These are phyloP conservation scores for Rattus norvegicus DNA, from an alignment of 2,113 vertebrate species.

Conservation along the genomic window GRCr8 NC_086019.1:129294501-129295000, in stretches of 20 bases:
- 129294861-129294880: neutral
- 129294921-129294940: neutral
- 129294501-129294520: neutral
- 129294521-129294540: neutral
- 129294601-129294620: accelerated
- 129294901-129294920: neutral
- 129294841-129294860: neutral
- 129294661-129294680: accelerated
- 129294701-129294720: accelerated
- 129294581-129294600: too few species aligned
- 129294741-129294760: neutral
- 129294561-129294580: neutral
- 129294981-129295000: neutral
- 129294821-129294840: accelerated
- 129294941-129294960: neutral
- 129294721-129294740: too few species aligned
- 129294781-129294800: neutral
- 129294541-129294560: neutral
- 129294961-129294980: neutral
- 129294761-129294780: accelerated
- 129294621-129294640: accelerated
- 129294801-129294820: accelerated
- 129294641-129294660: neutral
- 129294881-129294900: neutral
- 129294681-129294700: neutral